Conservation (phyloP, 2,797 vertebrate genomes). For the Gouania willdenowi region DNA sequence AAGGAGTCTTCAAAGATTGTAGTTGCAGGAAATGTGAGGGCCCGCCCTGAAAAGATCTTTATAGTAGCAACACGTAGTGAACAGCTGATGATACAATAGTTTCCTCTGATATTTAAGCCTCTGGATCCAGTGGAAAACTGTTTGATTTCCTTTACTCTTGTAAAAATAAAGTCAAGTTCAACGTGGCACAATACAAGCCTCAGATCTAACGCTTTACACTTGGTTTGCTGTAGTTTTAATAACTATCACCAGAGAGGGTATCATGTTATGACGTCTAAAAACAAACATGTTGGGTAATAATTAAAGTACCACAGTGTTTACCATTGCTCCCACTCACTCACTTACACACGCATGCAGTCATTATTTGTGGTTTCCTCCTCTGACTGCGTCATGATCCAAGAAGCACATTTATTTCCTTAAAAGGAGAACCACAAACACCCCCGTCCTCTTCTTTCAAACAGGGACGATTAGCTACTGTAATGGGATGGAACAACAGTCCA, state of each 20-base stretch:
- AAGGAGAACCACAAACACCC: constrained; percentile 37
- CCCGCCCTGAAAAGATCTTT: constrained; percentile 7
- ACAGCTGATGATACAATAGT: background rate
- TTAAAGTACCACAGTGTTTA: constrained; percentile 14
- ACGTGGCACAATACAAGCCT: too few species aligned
- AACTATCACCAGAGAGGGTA: too few species aligned
- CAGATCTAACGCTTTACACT: too few species aligned
- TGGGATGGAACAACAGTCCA: too few species aligned
- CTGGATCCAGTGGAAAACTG: background rate
- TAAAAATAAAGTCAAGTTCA: constrained; percentile 19
- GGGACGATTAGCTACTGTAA: constrained; percentile 6
- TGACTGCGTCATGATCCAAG: constrained; percentile 31
- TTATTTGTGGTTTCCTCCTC: constrained; percentile 29
- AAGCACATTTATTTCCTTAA: constrained; percentile 63
- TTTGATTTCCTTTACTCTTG: constrained; percentile 8
- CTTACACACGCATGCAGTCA: constrained; percentile 8
- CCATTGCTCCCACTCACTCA: constrained; percentile 2
- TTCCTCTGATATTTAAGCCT: background rate
- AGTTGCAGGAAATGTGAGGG: constrained; percentile 9
- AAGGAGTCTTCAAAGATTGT: background rate
- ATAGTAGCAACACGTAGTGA: background rate
- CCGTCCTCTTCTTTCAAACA: constrained; percentile 1
- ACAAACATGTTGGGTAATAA: too few species aligned
- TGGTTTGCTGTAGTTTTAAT: too few species aligned
- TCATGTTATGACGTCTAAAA: too few species aligned